Evolutionary conservation across 92 coral and sea anemone species (phyloP).

Genomic region (Desmophyllum pertusum): DNA sequence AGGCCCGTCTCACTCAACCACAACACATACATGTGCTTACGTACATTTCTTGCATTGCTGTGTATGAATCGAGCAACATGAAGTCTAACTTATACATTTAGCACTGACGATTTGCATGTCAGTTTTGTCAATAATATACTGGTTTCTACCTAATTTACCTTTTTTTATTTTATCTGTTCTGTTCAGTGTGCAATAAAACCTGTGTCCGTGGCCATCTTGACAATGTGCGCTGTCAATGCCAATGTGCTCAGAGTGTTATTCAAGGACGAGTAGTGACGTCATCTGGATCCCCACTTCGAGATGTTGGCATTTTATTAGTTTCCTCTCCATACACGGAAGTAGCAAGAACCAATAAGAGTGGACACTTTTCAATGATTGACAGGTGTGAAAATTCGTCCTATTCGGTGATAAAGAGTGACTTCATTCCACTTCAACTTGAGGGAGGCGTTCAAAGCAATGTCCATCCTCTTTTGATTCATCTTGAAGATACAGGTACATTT

Average conservation of each 20-base stretch:
- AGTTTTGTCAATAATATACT: too few species aligned
- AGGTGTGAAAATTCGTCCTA: conserved; percentile 4
- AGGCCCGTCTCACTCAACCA: too few species aligned
- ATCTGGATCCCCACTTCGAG: conserved; percentile 17
- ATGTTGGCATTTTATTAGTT: neutral
- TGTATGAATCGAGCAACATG: too few species aligned
- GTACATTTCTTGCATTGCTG: too few species aligned
- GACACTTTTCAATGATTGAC: conserved; percentile 8
- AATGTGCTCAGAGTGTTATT: neutral
- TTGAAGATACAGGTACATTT: conserved; percentile 18
- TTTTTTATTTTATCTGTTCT: neutral
- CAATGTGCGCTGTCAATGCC: neutral
- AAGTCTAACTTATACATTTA: too few species aligned
- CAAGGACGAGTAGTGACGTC: conserved; percentile 22
- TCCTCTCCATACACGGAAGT: conserved; percentile 1
- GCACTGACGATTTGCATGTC: too few species aligned
- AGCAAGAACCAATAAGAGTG: conserved; percentile 22
- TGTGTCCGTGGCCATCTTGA: conserved; percentile 10
- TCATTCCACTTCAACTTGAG: neutral
- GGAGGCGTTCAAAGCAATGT: neutral
- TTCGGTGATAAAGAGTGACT: neutral
- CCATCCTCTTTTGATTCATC: neutral
- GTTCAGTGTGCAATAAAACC: conserved; percentile 1
- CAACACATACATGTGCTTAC: too few species aligned
- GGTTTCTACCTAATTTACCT: too few species aligned